These are phyloP conservation scores for Luscinia megarhynchos DNA, from an alignment of 2,797 vertebrate species.

Conservation along the genomic window DNA sequence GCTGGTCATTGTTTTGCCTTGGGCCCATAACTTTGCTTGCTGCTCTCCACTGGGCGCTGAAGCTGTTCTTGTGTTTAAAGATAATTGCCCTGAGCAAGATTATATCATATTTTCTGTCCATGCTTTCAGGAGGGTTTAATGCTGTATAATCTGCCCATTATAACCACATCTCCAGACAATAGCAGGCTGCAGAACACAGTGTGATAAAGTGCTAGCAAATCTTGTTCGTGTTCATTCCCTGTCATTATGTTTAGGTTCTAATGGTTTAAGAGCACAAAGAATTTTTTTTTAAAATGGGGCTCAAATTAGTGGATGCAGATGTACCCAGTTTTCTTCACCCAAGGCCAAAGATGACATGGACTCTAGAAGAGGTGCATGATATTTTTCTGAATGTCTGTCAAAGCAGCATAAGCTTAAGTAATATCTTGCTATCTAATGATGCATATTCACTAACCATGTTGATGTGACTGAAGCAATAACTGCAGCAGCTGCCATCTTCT, in stretches of 20 bases:
- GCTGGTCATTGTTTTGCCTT: conserved; percentile 21
- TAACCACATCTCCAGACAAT: conserved; percentile 35
- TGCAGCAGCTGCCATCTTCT: neutral
- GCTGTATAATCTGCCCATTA: conserved; percentile 17
- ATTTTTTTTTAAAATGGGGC: neutral
- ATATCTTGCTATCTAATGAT: neutral
- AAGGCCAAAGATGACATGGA: neutral
- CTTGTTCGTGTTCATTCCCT: neutral
- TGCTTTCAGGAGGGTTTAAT: conserved; percentile 30
- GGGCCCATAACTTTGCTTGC: conserved; percentile 15
- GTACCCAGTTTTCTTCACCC: neutral
- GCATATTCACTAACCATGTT: neutral
- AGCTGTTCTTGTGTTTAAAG: conserved; percentile 39
- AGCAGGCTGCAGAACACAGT: conserved; percentile 1
- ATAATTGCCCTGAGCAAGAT: neutral
- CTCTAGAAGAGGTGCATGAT: neutral
- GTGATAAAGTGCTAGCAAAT: neutral
- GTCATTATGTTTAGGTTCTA: neutral
- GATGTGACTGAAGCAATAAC: neutral
- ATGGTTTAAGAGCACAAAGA: neutral
- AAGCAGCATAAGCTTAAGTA: neutral
- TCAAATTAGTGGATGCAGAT: neutral
- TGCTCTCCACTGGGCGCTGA: neutral
- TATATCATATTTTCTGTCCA: conserved; percentile 15
- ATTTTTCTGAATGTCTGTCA: neutral